A percentile compares a stretch with the other conserved stretches of the same genome.
Evolutionary conservation across 2,797 vertebrate species (phyloP).

Genomic region (Lateolabrax maculatus): DNA sequence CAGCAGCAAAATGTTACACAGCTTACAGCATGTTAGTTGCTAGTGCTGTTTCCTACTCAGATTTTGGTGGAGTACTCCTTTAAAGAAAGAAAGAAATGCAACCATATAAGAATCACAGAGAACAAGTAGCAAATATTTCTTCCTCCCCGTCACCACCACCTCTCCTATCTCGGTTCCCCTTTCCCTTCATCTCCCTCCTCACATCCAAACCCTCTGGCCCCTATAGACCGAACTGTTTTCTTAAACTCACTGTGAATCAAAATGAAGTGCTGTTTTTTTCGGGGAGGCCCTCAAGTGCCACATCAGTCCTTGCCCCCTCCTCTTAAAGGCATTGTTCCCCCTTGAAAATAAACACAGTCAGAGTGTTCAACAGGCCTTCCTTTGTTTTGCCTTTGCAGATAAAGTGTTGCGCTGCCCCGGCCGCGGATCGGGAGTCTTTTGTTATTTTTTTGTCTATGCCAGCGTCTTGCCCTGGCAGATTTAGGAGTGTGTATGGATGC

Average conservation of each 20-base stretch:
- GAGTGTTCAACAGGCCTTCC: constrained; percentile 69
- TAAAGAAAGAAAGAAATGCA: not conserved
- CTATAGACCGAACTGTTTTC: constrained; percentile 63
- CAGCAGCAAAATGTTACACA: too few relatives aligned
- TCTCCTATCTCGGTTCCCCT: constrained; percentile 18
- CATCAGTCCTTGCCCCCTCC: constrained; percentile 72
- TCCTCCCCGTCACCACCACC: not conserved
- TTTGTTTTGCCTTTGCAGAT: constrained; percentile 77
- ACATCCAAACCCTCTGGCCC: constrained; percentile 23
- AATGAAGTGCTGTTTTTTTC: constrained; percentile 64
- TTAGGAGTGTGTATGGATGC: constrained; percentile 71
- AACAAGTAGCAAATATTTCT: not conserved
- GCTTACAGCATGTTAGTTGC: not conserved
- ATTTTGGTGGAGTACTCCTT: not conserved
- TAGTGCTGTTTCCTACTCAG: not conserved
- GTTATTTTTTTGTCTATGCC: constrained; percentile 75
- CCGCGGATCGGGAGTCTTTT: constrained; percentile 58
- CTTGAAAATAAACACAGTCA: constrained; percentile 74
- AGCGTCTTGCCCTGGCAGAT: constrained; percentile 71
- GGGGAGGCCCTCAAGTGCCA: constrained; percentile 65
- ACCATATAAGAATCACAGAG: not conserved
- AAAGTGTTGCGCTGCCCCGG: constrained; percentile 64
- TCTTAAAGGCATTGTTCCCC: constrained; percentile 77
- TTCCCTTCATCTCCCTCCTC: constrained; percentile 34
- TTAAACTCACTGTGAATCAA: constrained; percentile 68